These are phyloP conservation scores for Ceratothoa steindachneri DNA, from an alignment of 2,888 invertebrate species.

Conservation along the genomic window DNA sequence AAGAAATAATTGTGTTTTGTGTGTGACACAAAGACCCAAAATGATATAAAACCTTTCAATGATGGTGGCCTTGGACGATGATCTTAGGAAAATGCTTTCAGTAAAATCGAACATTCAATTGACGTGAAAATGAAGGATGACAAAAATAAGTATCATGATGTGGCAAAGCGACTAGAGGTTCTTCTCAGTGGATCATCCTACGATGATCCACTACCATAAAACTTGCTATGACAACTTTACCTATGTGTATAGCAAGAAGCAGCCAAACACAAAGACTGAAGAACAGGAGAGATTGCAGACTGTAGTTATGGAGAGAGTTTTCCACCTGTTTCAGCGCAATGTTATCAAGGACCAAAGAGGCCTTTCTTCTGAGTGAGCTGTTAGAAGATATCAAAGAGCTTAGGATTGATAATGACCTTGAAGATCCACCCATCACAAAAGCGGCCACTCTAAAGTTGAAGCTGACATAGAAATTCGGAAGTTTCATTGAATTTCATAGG, in stretches of 20 bases:
- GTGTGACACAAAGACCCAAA: not conserved
- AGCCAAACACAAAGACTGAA: not conserved
- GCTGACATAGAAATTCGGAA: not conserved
- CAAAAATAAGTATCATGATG: not conserved
- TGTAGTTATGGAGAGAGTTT: slow-evolving; percentile 17
- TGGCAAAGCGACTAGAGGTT: slow-evolving; percentile 11
- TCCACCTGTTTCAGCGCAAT: slow-evolving; percentile 10
- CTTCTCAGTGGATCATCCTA: slow-evolving; percentile 2
- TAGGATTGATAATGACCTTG: slow-evolving; percentile 2
- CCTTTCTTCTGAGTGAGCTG: slow-evolving; percentile 17
- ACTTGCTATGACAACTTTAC: slow-evolving; percentile 7
- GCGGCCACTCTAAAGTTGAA: not conserved
- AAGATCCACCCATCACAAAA: not conserved
- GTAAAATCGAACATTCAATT: slow-evolving; percentile 7
- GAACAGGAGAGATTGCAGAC: not conserved
- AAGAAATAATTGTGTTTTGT: too few species aligned
- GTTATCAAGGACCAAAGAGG: slow-evolving; percentile 19
- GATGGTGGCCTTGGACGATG: slow-evolving; percentile 8
- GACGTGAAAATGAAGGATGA: not conserved
- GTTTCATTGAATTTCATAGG: not conserved
- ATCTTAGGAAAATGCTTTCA: slow-evolving; percentile 10
- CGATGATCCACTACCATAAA: slow-evolving; percentile 12
- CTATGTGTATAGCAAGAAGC: not conserved
- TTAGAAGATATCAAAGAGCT: slow-evolving; percentile 19
- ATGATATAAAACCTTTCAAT: slow-evolving; percentile 5